phyloP scores from a whole-genome alignment of 2,113 vertebrate genomes.

The Ibidorhyncha struthersii region DNA sequence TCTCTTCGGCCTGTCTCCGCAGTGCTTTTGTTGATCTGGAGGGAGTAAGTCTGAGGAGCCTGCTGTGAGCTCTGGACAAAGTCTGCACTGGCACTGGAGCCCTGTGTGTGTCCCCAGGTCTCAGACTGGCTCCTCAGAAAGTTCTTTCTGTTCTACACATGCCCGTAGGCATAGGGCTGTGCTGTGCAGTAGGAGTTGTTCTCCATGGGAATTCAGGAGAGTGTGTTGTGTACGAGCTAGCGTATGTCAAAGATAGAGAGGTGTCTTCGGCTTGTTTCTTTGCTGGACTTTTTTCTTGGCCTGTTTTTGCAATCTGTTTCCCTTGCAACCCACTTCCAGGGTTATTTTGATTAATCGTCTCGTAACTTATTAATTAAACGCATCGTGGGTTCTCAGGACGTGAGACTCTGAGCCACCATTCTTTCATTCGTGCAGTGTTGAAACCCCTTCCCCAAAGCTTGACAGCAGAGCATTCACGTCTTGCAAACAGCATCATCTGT shows the following conservation, averaged over 20 bases:
- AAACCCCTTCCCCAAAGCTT: neutral
- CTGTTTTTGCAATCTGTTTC: neutral
- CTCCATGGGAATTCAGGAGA: neutral
- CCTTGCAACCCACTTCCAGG: neutral
- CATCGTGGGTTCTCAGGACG: neutral
- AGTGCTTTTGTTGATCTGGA: neutral
- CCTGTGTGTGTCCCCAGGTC: neutral
- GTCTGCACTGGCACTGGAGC: neutral
- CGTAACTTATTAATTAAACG: neutral
- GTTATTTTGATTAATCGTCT: neutral
- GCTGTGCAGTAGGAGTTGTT: neutral
- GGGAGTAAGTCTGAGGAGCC: neutral
- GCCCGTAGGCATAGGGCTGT: neutral
- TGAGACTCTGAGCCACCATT: rapidly evolving
- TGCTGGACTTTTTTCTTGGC: neutral
- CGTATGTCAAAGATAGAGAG: neutral
- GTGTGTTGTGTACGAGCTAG: neutral
- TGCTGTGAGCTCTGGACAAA: neutral
- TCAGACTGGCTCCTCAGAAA: neutral
- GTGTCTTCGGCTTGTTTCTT: neutral
- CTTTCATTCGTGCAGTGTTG: neutral
- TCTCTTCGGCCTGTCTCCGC: neutral
- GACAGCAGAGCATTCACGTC: neutral
- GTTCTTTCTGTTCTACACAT: neutral
- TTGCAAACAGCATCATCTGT: neutral